Evolutionary conservation across 2,113 vertebrate genomes (phyloP).

Genomic region (Geococcyx californianus): DNA sequence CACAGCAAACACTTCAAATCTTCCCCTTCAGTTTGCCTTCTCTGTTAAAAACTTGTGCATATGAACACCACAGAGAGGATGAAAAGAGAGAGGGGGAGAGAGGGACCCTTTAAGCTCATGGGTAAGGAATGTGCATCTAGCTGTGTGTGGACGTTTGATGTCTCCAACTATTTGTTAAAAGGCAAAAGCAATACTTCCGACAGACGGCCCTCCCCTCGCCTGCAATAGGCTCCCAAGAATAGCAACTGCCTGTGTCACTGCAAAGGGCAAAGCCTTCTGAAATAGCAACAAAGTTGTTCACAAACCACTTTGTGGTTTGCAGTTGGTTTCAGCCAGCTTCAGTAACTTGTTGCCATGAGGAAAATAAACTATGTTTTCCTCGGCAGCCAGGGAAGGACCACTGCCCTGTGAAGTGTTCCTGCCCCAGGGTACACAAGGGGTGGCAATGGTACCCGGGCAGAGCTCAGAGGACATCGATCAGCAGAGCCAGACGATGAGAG

Average conservation of each 20-base stretch:
- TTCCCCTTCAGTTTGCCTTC: neutral
- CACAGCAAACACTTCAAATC: neutral
- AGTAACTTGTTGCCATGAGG: constrained; percentile 64
- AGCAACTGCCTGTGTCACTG: constrained; percentile 79
- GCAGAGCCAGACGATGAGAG: constrained; percentile 18
- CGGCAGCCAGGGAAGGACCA: neutral
- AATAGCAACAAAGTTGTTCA: constrained; percentile 80
- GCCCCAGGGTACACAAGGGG: neutral
- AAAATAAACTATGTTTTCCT: neutral
- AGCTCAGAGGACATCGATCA: constrained; percentile 52
- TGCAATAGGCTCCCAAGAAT: constrained; percentile 80
- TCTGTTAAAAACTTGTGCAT: neutral
- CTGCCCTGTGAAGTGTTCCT: neutral
- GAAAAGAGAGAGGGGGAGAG: neutral
- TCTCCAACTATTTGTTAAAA: constrained; percentile 53
- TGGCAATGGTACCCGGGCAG: constrained; percentile 68
- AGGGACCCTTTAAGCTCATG: neutral
- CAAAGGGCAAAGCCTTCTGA: constrained; percentile 81
- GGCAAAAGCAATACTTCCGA: constrained; percentile 60
- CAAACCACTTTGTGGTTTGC: constrained; percentile 67
- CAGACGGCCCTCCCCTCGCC: constrained; percentile 72
- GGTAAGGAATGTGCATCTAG: neutral
- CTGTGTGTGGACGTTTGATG: neutral
- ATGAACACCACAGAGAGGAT: neutral
- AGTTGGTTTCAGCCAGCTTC: constrained; percentile 32